Conservation (phyloP, 2,797 vertebrate genomes). For the Galaxias olidus region DNA sequence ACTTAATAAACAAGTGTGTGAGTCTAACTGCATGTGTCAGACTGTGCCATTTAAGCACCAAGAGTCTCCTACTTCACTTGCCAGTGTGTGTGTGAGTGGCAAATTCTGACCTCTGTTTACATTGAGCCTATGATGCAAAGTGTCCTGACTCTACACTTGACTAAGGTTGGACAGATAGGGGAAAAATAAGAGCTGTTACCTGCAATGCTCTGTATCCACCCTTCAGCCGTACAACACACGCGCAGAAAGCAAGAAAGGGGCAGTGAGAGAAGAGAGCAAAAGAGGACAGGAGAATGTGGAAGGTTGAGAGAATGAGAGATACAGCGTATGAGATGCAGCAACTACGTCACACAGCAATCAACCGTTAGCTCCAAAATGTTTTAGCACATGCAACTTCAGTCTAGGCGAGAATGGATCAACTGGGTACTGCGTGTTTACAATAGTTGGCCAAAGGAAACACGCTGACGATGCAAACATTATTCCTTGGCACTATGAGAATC, state of each 20-base stretch:
- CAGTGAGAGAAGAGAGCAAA: conserved; percentile 64
- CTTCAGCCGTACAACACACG: conserved; percentile 88
- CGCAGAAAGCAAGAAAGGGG: conserved; percentile 78
- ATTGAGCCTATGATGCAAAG: conserved; percentile 11
- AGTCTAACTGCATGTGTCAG: not conserved
- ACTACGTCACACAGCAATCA: conserved; percentile 43
- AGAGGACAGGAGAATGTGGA: conserved; percentile 53
- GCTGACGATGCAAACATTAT: too few species aligned
- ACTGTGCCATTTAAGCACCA: not conserved
- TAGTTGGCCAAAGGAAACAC: too few species aligned
- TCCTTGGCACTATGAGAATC: too few species aligned
- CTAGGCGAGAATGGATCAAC: not conserved
- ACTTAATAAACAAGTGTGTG: not conserved
- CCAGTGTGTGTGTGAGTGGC: conserved; percentile 17
- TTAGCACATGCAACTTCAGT: conserved; percentile 43
- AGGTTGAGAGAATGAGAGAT: conserved; percentile 36
- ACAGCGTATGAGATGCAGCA: conserved; percentile 44
- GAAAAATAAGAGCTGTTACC: conserved; percentile 82
- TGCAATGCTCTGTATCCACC: conserved; percentile 99
- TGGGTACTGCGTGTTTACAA: too few species aligned
- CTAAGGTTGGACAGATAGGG: conserved; percentile 38
- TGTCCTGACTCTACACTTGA: conserved; percentile 30
- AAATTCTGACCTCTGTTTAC: conserved; percentile 27
- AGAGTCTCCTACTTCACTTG: not conserved
- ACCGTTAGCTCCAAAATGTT: conserved; percentile 27